A percentile compares a stretch with the other conserved stretches of the same genome.
phyloP scores from a whole-genome alignment of 2,888 invertebrate species.

The Synergus japonicus region DNA sequence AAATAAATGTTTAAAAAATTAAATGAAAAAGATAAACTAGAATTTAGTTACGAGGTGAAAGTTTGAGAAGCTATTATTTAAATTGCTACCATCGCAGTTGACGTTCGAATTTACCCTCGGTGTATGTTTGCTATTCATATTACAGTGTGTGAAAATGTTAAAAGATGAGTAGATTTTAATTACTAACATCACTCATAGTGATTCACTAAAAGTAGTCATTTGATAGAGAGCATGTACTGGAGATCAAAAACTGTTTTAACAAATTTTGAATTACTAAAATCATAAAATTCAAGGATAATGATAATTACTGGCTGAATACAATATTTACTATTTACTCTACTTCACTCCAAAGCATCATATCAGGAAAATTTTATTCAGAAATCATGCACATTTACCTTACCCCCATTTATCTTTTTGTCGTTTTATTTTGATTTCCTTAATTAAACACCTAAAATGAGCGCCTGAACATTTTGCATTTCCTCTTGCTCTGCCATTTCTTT shows the following conservation, averaged over 20 bases:
- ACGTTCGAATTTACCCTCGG: neutral
- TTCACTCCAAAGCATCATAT: neutral
- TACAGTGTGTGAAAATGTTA: neutral
- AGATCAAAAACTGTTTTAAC: neutral
- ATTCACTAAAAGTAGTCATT: neutral
- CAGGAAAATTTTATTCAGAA: neutral
- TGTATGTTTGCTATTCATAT: neutral
- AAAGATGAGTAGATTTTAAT: neutral
- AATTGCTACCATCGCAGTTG: neutral
- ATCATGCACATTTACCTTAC: neutral
- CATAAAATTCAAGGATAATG: neutral
- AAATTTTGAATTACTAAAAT: neutral
- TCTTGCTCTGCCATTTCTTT: neutral
- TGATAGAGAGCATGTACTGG: neutral
- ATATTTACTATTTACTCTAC: neutral
- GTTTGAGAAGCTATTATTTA: neutral
- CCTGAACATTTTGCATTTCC: neutral
- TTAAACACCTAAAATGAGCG: conserved; percentile 12
- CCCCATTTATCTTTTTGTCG: neutral
- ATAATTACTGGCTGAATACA: neutral
- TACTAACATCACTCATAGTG: neutral
- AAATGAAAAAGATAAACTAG: too few relatives aligned
- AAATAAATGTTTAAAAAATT: too few relatives aligned
- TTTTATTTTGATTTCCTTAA: neutral
- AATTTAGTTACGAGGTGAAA: neutral